Percentiles rank a stretch among this genome's conserved stretches.
phyloP scores from a whole-genome alignment of 2,113 vertebrate species.

The Haemorhous mexicanus region DNA sequence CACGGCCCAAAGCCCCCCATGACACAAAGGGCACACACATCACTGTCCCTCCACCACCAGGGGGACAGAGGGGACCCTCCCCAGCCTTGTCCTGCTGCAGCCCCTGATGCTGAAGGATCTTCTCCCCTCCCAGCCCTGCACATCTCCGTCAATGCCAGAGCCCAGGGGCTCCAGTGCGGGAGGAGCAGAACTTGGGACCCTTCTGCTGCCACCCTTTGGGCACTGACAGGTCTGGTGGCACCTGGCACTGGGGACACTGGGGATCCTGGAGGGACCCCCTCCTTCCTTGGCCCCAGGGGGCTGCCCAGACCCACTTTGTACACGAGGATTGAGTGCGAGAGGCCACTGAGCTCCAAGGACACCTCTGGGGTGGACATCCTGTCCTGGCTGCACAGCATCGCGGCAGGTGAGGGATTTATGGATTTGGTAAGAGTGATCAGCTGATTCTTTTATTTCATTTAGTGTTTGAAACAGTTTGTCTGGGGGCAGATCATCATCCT shows the following conservation, averaged over 20 bases:
- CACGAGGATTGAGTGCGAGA: accelerated
- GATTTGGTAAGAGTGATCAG: not conserved
- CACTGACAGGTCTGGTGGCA: not conserved
- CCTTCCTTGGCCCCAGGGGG: accelerated
- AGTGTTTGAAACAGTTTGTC: not conserved
- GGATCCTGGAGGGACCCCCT: accelerated
- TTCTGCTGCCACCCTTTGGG: accelerated
- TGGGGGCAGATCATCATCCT: not conserved
- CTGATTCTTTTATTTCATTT: not conserved
- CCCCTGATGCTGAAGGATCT: accelerated
- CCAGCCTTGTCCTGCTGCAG: not conserved
- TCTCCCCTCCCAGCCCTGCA: not conserved
- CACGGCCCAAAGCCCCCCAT: accelerated
- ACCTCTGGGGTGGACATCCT: accelerated
- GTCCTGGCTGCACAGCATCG: accelerated
- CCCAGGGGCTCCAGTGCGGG: accelerated
- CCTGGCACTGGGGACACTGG: accelerated
- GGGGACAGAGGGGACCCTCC: not conserved
- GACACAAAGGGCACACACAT: not conserved
- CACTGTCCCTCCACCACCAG: accelerated
- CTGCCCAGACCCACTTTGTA: accelerated
- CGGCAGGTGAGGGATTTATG: not conserved
- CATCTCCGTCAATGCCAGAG: not conserved
- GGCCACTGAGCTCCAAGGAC: not conserved
- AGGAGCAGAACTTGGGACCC: accelerated